Conservation (phyloP, 2,113 vertebrate species). For the Beaufortia kweichowensis region DNA sequence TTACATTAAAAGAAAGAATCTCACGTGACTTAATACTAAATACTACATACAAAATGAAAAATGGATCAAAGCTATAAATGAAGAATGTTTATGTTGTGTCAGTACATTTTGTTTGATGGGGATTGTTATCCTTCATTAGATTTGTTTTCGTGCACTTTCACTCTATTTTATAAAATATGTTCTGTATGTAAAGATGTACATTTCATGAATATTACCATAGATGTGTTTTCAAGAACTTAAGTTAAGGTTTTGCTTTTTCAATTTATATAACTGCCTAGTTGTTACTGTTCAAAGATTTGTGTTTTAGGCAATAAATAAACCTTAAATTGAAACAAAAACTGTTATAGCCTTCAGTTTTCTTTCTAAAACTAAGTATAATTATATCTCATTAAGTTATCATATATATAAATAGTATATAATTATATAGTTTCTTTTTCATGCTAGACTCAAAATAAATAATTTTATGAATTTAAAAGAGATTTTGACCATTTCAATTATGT, state of each 20-base stretch:
- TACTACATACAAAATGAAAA: conserved; percentile 63
- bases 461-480: no score
- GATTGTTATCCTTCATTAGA: conserved; percentile 62
- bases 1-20: conserved; percentile 51
- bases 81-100: conserved; percentile 64
- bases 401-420: no score
- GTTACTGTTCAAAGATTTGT: conserved; percentile 69
- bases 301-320: conserved; percentile 75
- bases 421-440: no score
- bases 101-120: conserved; percentile 65
- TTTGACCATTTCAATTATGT: no score
- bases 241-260: conserved; percentile 75
- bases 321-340: conserved; percentile 45
- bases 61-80: conserved; percentile 54
- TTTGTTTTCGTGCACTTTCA: conserved; percentile 75
- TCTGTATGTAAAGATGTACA: conserved; percentile 81
- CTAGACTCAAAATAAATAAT: no score
- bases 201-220: conserved; percentile 74
- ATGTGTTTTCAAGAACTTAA: conserved; percentile 69
- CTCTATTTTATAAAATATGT: conserved; percentile 59
- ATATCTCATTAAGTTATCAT: no score
- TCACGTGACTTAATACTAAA: conserved; percentile 54
- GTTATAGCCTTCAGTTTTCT: neutral
- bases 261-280: conserved; percentile 67
- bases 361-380: neutral